Evolutionary conservation across 1,140 invertebrate genomes (phyloP).

Genomic region (Magallana ariakensis): DNA sequence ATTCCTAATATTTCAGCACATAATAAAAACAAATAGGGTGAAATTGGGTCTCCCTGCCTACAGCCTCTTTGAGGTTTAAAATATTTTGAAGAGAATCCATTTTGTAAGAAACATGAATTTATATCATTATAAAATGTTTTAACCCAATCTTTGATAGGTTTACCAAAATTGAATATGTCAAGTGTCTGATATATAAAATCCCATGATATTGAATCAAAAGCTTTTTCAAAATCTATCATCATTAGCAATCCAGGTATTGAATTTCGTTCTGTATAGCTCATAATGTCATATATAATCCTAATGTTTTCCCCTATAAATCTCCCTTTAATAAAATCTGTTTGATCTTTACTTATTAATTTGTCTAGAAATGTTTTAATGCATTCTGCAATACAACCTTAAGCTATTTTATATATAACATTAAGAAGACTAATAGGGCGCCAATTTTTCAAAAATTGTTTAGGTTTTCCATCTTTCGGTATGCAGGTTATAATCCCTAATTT

Average conservation of each 20-base stretch:
- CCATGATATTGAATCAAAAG: background rate
- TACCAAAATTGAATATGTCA: no score
- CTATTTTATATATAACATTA: background rate
- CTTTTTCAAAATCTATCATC: background rate
- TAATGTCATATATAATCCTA: no score
- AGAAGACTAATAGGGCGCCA: background rate
- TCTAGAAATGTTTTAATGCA: no score
- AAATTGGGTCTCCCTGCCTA: no score
- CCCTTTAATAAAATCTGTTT: no score
- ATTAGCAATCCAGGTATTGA: background rate
- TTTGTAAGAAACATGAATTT: background rate
- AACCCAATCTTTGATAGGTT: background rate
- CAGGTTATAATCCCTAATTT: background rate
- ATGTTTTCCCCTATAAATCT: no score
- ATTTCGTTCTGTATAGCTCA: background rate
- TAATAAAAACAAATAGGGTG: no score
- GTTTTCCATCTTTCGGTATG: background rate
- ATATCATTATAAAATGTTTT: background rate
- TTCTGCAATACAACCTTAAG: no score
- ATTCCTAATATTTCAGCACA: no score
- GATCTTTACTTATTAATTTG: no score
- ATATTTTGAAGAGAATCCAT: background rate
- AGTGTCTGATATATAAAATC: background rate
- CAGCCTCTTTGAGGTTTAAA: no score
- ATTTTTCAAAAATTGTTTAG: background rate